A percentile compares a stretch with the other conserved stretches of the same genome.
Evolutionary conservation across 1,140 invertebrate species (phyloP).

Genomic region (Pissodes strobi): DNA sequence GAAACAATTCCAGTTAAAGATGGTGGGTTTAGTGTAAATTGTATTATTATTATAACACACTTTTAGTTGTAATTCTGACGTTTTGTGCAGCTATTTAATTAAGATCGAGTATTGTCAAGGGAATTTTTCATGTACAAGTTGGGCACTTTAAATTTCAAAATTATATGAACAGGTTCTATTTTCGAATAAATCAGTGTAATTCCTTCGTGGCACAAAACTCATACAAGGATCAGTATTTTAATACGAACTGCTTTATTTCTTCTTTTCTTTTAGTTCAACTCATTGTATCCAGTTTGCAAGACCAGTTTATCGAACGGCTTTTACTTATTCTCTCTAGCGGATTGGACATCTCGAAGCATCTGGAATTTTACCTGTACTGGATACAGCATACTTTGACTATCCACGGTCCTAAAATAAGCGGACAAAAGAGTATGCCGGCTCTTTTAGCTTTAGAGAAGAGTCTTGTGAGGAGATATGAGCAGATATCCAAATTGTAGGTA

Average conservation of each 20-base stretch:
- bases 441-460: conserved; percentile 80
- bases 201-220: too few species aligned
- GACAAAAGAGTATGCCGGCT: conserved; percentile 61
- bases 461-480: conserved; percentile 77
- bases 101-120: too few species aligned
- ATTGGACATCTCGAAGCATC: conserved; percentile 76
- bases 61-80: too few species aligned
- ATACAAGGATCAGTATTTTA: too few species aligned
- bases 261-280: conserved; percentile 72
- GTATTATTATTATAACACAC: too few species aligned
- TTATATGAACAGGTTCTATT: too few species aligned
- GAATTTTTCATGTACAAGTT: too few species aligned
- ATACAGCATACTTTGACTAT: conserved; percentile 57
- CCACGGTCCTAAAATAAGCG: conserved; percentile 60
- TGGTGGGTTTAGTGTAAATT: conserved; percentile 76
- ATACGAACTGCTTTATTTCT: too few species aligned
- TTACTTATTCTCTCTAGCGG: conserved; percentile 70
- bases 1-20: conserved; percentile 77
- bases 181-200: too few species aligned
- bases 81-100: too few species aligned
- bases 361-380: conserved; percentile 91
- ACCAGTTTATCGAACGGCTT: conserved; percentile 76
- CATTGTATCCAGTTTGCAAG: conserved; percentile 69
- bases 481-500: conserved; percentile 85
- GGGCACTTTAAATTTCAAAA: too few species aligned